These are phyloP conservation scores for Dicyrtoma fusca DNA, from an alignment of 2,888 invertebrate genomes.

Conservation along the genomic window DNA sequence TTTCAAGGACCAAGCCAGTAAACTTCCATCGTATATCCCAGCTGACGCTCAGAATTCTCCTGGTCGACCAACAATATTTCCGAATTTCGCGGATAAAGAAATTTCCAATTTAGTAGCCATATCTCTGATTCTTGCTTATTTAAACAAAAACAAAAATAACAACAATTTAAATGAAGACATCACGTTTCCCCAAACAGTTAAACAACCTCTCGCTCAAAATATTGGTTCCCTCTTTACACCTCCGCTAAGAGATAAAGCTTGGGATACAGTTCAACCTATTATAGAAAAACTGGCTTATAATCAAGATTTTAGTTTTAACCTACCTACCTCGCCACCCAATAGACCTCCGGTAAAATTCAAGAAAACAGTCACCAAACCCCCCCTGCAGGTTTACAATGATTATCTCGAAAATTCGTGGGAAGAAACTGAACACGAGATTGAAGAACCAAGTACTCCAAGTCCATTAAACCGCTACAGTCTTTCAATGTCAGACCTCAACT, in stretches of 20 bases:
- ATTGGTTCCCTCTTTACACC: conserved; percentile 26
- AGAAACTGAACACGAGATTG: not conserved
- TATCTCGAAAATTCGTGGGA: no score
- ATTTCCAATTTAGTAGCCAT: conserved; percentile 22
- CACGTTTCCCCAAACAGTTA: not conserved
- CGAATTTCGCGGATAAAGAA: conserved; percentile 15
- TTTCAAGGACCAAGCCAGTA: conserved; percentile 1
- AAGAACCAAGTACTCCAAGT: not conserved
- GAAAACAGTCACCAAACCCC: no score
- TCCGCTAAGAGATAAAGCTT: conserved; percentile 43
- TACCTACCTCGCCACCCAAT: not conserved
- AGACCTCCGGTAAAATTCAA: no score
- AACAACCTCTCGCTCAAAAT: not conserved
- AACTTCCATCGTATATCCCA: not conserved
- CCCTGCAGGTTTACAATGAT: not conserved
- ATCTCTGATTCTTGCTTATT: conserved; percentile 26
- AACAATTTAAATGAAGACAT: no score
- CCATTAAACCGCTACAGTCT: not conserved
- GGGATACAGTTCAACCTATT: conserved; percentile 43
- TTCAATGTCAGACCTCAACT: not conserved
- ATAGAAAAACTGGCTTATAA: conserved; percentile 42
- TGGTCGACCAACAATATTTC: not conserved
- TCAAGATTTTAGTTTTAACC: conserved; percentile 28
- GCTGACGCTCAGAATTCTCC: not conserved
- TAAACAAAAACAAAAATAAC: conserved; percentile 5